Percentiles rank a stretch among this genome's conserved stretches.
Conservation (phyloP, 2,797 vertebrate genomes). For the Characodon lateralis region DNA sequence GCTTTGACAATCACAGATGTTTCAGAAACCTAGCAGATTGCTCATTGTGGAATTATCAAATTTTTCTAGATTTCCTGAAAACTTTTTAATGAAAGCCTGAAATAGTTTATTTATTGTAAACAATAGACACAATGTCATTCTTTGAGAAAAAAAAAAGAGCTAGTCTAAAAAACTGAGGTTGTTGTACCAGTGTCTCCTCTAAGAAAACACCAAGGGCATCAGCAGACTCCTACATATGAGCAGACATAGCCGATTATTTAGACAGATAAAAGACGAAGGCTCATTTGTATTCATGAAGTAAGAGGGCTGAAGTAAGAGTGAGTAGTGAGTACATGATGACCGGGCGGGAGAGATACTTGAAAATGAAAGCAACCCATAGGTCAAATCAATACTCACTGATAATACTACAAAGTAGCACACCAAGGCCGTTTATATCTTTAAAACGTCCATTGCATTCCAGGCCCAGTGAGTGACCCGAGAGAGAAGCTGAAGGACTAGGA, state of each 20-base stretch:
- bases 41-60: conserved; percentile 8
- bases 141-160: conserved; percentile 20
- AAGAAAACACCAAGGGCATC: conserved; percentile 67
- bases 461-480: conserved; percentile 6
- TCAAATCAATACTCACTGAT: conserved; percentile 69
- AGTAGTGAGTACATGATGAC: conserved; percentile 54
- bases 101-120: conserved; percentile 26
- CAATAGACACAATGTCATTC: conserved; percentile 30
- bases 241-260: conserved; percentile 59
- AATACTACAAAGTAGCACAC: conserved; percentile 61
- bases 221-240: conserved; percentile 46
- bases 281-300: conserved; percentile 70
- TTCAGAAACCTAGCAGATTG: conserved; percentile 8
- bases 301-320: conserved; percentile 28
- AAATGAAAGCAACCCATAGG: conserved; percentile 68
- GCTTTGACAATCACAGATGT: conserved; percentile 24
- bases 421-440: conserved; percentile 48
- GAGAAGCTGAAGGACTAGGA: conserved; percentile 2
- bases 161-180: conserved; percentile 38
- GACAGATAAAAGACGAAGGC: conserved; percentile 57
- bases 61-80: conserved; percentile 30
- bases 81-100: conserved; percentile 17
- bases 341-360: conserved; percentile 49
- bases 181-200: conserved; percentile 58
- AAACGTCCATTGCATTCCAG: conserved; percentile 37